Base-by-base conservation (phyloP, 2,113 vertebrate genomes). In the Salvelinus namaycush region DNA sequence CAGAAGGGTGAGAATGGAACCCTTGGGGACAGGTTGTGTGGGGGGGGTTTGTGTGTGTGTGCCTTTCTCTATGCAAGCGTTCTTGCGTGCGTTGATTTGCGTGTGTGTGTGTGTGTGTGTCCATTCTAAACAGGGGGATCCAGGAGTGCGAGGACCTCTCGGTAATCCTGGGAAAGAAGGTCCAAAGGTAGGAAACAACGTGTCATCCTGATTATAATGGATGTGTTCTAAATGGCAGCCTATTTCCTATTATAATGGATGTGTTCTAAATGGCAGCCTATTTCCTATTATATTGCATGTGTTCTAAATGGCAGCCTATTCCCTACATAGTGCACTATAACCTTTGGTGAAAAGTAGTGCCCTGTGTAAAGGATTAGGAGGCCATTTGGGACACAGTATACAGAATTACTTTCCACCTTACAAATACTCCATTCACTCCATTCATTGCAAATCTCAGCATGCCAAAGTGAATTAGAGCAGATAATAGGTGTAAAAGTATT, bases 111-210 rank as follows among this genome's bases (percentile, higher is more conserved):
- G 29, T 34, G 66, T 34, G n/a, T n/a, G 18, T 8, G 51, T 68
- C 68, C 12, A 49, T 82, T 39, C 7, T 59, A 14, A 71, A 70
- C 80, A 98, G 97, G 97, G 96, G 13, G 95, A 98, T 86, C 90
- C 90, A 67, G 97, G 97, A 29, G 90, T 92, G 16, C 93, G 96
- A 87, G 98, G 98, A 74, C 95, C 96, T 60, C 92, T 94, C 79
- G 98, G 97, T 81, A 93, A 96, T 76, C 97, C 97, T 66, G 98
- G 98, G 5, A 97, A 95, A 92, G 98, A 99, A 84, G 98, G 98
- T 44, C 96, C 95, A 75, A 99, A 99, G 93, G 98, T 98, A 93
- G 90, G 87, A 13, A 60, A 72, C 70, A 65, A 51, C 16, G 16
- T 5, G 3, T 16, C 49, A 54, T 13, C 14, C 16, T 54, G 12